These are phyloP conservation scores for Phrynosoma platyrhinos DNA, from an alignment of 2,113 vertebrate species.

Conservation along the genomic window DNA sequence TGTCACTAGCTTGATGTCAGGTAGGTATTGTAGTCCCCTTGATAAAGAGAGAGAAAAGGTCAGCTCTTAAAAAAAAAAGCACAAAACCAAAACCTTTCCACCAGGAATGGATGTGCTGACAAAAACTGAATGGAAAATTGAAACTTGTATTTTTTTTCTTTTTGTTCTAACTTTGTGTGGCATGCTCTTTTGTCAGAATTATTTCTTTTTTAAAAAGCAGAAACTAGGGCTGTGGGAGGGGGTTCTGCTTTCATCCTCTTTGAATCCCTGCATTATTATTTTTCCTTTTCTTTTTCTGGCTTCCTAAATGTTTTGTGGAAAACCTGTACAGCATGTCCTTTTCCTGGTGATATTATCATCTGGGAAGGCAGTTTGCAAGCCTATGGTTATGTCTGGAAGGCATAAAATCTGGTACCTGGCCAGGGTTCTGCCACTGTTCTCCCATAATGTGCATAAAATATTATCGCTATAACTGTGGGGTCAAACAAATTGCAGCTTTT, in stretches of 20 bases:
- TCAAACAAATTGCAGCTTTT: constrained; percentile 54
- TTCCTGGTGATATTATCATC: constrained; percentile 4
- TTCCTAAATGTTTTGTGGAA: constrained; percentile 36
- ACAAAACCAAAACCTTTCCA: background rate
- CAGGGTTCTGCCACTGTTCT: constrained; percentile 24
- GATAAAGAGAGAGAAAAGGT: constrained; percentile 54
- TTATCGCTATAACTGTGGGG: constrained; percentile 35
- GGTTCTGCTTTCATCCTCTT: constrained; percentile 28
- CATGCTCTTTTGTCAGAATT: background rate
- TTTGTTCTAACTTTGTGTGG: constrained; percentile 28
- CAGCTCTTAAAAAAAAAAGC: constrained; percentile 44
- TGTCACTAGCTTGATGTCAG: constrained; percentile 62
- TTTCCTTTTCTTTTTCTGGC: background rate
- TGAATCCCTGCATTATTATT: background rate
- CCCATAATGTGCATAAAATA: constrained; percentile 44
- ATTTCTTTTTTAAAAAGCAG: constrained; percentile 5
- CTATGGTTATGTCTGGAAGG: constrained; percentile 33
- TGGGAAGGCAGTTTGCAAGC: constrained; percentile 40
- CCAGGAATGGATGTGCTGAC: constrained; percentile 22
- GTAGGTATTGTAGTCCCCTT: constrained; percentile 60
- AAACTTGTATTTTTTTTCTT: constrained; percentile 13
- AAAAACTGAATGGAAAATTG: constrained; percentile 42
- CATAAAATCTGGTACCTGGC: constrained; percentile 35
- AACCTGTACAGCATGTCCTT: constrained; percentile 27
- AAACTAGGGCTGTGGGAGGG: background rate